Conservation (phyloP, 2,888 invertebrate genomes). For the Hypselothyrea guttata region DNA sequence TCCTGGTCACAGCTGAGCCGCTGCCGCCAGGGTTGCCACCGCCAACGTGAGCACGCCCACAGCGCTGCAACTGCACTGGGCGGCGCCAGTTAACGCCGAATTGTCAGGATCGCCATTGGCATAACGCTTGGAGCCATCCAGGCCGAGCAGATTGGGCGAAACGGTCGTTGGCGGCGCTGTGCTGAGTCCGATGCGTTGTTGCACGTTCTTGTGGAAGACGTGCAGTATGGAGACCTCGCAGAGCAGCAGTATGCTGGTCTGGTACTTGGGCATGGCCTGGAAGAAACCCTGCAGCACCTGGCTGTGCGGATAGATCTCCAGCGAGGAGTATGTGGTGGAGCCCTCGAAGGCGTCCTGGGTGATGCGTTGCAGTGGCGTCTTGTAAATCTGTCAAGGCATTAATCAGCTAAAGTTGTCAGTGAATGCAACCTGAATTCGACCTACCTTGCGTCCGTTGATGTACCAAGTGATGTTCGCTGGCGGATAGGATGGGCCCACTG, state of each 20-base stretch:
- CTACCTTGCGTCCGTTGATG: conserved; percentile 84
- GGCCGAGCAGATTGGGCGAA: conserved; percentile 81
- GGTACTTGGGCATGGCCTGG: conserved; percentile 81
- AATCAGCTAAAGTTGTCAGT: conserved; percentile 7
- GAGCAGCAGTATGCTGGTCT: conserved; percentile 79
- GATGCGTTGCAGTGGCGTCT: conserved; percentile 82
- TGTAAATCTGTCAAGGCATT: conserved; percentile 75
- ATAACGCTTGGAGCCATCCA: conserved; percentile 81
- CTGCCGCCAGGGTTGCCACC: conserved; percentile 44
- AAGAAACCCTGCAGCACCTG: conserved; percentile 82
- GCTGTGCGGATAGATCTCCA: conserved; percentile 82
- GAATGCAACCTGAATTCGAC: conserved; percentile 27
- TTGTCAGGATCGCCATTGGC: conserved; percentile 82
- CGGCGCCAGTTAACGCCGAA: conserved; percentile 81
- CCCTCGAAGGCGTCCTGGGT: conserved; percentile 81
- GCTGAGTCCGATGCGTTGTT: conserved; percentile 80
- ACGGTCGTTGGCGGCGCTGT: conserved; percentile 80
- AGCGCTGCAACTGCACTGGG: conserved; percentile 59
- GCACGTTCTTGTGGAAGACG: conserved; percentile 82
- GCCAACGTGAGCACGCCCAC: conserved; percentile 54
- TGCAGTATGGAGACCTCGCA: conserved; percentile 82
- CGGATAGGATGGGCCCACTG: conserved; percentile 84
- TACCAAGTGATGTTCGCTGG: conserved; percentile 84
- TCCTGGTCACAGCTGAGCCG: conserved; percentile 76
- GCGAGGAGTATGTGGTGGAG: conserved; percentile 80